These are phyloP conservation scores for Catharus bicknelli DNA, from an alignment of 2,113 vertebrate genomes.

Conservation along the genomic window DNA sequence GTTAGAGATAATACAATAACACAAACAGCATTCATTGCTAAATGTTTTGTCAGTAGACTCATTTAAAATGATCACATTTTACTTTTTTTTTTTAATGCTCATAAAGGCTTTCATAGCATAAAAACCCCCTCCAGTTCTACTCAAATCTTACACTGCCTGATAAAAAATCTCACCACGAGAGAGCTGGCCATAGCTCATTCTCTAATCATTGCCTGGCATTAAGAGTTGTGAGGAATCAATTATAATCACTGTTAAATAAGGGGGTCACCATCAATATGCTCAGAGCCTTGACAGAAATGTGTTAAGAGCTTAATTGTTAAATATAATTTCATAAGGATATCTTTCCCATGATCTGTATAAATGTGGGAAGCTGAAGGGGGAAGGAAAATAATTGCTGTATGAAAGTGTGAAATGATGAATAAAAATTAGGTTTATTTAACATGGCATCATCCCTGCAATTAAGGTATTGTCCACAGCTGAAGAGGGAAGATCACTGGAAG, in stretches of 20 bases:
- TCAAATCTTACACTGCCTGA: neutral
- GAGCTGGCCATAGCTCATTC: neutral
- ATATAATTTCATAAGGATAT: neutral
- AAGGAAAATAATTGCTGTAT: neutral
- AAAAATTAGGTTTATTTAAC: neutral
- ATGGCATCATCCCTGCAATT: neutral
- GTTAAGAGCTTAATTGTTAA: constrained; percentile 20
- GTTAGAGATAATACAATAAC: constrained; percentile 1
- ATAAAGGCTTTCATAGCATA: neutral
- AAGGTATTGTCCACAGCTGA: neutral
- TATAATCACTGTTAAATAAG: constrained; percentile 32
- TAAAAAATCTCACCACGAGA: neutral
- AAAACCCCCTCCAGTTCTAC: neutral
- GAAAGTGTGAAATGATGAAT: neutral
- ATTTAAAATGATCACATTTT: constrained; percentile 2
- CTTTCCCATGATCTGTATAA: neutral
- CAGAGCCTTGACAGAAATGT: neutral
- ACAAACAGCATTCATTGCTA: neutral
- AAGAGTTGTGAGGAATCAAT: constrained; percentile 36
- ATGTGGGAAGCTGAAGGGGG: neutral
- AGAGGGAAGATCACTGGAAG: neutral
- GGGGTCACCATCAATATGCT: neutral
- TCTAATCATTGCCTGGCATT: constrained; percentile 8
- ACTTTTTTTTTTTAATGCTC: neutral
- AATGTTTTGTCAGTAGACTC: neutral